These are phyloP conservation scores for Oscheius sp. DNA, from an alignment of 2,888 invertebrate species.

Conservation along the genomic window DNA sequence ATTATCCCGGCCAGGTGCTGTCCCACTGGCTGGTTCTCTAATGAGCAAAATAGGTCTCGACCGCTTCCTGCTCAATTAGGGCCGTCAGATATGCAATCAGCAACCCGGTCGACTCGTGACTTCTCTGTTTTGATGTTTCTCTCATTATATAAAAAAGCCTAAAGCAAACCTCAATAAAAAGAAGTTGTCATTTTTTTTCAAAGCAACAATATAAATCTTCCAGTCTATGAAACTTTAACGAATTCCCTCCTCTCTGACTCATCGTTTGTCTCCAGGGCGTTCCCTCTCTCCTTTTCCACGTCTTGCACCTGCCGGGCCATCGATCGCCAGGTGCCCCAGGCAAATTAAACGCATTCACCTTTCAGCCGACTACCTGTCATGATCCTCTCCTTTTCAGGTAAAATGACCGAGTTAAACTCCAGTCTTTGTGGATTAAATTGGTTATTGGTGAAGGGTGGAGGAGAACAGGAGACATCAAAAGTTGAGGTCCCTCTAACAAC, in stretches of 20 bases:
- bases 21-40: conserved; percentile 16
- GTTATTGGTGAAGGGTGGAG: conserved; percentile 47
- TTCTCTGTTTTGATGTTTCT: no score
- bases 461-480: background rate
- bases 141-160: no score
- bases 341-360: conserved; percentile 16
- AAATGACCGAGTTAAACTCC: conserved; percentile 44
- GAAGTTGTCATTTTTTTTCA: no score
- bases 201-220: background rate
- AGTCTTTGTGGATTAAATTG: conserved; percentile 56
- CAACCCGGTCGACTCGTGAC: background rate
- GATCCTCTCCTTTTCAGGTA: background rate
- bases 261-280: conserved; percentile 4
- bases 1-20: conserved; percentile 24
- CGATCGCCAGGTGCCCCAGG: conserved; percentile 29
- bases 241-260: conserved; percentile 1
- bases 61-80: conserved; percentile 19
- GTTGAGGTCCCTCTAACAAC: background rate
- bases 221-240: background rate
- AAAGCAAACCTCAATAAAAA: no score
- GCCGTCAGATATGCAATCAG: conserved; percentile 1
- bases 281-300: background rate
- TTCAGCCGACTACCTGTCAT: conserved; percentile 21
- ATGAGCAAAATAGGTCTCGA: background rate
- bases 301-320: conserved; percentile 22